A percentile compares a stretch with the other conserved stretches of the same genome.
These are phyloP conservation scores for Caenorhabditis sp. DNA, from an alignment of 2,888 invertebrate species.

Conservation along the genomic window DNA sequence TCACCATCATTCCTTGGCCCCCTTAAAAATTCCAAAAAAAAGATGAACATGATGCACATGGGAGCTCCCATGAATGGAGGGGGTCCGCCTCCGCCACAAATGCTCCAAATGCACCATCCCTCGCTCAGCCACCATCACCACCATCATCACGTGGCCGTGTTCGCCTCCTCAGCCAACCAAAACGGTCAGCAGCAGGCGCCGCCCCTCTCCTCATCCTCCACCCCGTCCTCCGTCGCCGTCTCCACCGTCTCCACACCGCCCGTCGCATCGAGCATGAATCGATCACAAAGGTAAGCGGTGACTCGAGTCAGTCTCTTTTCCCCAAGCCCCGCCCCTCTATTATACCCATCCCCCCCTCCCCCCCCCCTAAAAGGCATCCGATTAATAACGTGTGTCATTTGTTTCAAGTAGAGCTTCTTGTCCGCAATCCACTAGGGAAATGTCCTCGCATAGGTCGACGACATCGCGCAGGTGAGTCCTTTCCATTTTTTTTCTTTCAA, in stretches of 20 bases:
- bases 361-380: neutral
- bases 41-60: conserved; percentile 78
- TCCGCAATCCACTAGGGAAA: conserved; percentile 65
- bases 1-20: neutral
- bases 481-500: conserved; percentile 13
- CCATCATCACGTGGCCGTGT: conserved; percentile 54
- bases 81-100: conserved; percentile 52
- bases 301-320: neutral
- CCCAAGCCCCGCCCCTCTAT: conserved; percentile 1
- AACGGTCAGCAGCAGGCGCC: conserved; percentile 35
- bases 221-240: neutral
- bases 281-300: conserved; percentile 75
- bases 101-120: conserved; percentile 66
- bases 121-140: conserved; percentile 61
- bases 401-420: conserved; percentile 61
- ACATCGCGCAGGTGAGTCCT: conserved; percentile 63
- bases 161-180: conserved; percentile 36
- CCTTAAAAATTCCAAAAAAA: no score
- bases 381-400: conserved; percentile 44
- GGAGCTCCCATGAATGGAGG: conserved; percentile 68
- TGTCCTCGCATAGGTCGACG: conserved; percentile 65
- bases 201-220: conserved; percentile 7
- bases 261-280: conserved; percentile 74
- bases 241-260: conserved; percentile 55
- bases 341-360: neutral